phyloP scores from a whole-genome alignment of 1,140 invertebrate genomes.

The Battus philenor region DNA sequence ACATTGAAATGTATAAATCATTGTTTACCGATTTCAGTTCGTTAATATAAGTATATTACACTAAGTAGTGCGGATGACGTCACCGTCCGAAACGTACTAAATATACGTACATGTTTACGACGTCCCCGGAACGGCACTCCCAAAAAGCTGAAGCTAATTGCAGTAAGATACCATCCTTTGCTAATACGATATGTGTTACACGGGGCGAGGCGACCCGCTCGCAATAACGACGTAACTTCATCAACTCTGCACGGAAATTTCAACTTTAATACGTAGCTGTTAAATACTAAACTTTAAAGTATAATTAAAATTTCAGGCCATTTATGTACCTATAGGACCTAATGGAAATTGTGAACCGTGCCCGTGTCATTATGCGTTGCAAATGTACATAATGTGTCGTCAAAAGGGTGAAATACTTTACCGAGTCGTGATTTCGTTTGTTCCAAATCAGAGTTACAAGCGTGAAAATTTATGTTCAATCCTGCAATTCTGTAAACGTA shows the following conservation, averaged over 20 bases:
- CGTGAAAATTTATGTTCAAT: too few species aligned
- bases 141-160: constrained; percentile 68
- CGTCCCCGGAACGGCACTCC: constrained; percentile 39
- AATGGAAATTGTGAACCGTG: constrained; percentile 73
- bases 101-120: not conserved
- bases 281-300: constrained; percentile 35
- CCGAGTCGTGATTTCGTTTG: constrained; percentile 61
- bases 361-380: constrained; percentile 68
- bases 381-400: constrained; percentile 73
- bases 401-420: constrained; percentile 74
- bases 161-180: constrained; percentile 68
- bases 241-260: constrained; percentile 14
- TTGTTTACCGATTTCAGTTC: too few species aligned
- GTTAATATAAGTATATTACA: too few species aligned
- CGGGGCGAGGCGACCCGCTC: constrained; percentile 39
- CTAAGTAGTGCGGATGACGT: not conserved
- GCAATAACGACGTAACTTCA: constrained; percentile 33
- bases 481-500: too few species aligned
- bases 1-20: too few species aligned
- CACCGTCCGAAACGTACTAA: constrained; percentile 1
- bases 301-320: constrained; percentile 32
- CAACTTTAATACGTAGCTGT: constrained; percentile 19
- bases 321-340: constrained; percentile 39
- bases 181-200: constrained; percentile 72
- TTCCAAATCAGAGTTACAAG: constrained; percentile 42